Evolutionary conservation across 2,797 vertebrate genomes (phyloP), one percentile per base, ranked within the genome.

Genomic region (Naso thynnoides): DNA sequence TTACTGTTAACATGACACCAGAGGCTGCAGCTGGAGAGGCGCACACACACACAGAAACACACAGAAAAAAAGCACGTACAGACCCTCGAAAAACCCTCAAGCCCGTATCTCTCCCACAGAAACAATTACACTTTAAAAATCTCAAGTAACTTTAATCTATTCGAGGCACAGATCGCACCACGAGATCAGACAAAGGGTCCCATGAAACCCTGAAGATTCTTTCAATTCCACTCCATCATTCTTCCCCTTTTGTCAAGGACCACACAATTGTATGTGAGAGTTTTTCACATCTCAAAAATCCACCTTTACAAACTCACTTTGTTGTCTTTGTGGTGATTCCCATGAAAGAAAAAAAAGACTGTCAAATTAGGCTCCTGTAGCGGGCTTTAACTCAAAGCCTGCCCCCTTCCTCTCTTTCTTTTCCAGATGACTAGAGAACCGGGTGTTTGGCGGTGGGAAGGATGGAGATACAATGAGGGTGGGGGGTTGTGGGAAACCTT

Each of bases 401-500:
- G 41, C n/a, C 58, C 31, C 63, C 62, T 81, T 83, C 79, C 78
- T 86, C 71, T 64, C 71, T 83, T 88, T 88, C 82, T 86, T 83
- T 67, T 77, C 71, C 78, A 73, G 68, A 74, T 39, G 78, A 84
- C 81, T 70, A 61, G 79, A 86, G 78, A 68, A 82, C 58, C 26
- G 47, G 75, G 76, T 83, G 83, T 85, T 84, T 84, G 67, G 78
- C 31, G 21, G 54, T 49, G 74, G 72, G 81, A 81, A 65, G 55
- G 58, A 57, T 10, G 48, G 68, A 18, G 65, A 73, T 33, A 79
- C 67, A 80, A 74, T 83, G n/a, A n/a, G n/a, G 53, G 29, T 27
- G 50, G 70, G 69, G 70, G 74, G 81, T 90, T 92, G 92, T 93
- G 93, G 92, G 92, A 94, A 93, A 92, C 83, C 55, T 81, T 23